Evolutionary conservation across 2,113 vertebrate genomes (phyloP).

Genomic region (Tetrax tetrax): DNA sequence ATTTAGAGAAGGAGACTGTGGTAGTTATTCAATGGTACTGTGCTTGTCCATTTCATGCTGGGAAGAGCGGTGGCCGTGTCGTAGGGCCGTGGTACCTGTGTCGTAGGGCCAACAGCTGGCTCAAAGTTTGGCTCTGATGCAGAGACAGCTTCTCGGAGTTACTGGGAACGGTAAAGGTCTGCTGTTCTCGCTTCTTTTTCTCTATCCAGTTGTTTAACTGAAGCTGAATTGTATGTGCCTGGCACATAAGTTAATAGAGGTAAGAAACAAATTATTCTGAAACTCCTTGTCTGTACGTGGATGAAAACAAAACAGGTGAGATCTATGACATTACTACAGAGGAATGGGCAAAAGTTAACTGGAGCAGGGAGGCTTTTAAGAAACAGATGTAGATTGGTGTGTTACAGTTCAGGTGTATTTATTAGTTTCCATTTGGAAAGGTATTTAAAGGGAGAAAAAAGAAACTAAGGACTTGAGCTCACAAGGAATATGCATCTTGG

Average conservation of each 20-base stretch:
- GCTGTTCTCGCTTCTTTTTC: not conserved
- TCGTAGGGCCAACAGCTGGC: not conserved
- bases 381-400: not conserved
- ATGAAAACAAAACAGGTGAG: rapidly evolving
- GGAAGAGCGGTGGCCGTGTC: not conserved
- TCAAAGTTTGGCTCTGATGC: not conserved
- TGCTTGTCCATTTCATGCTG: not conserved
- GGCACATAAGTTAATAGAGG: not conserved
- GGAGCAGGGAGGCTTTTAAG: not conserved
- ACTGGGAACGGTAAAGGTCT: not conserved
- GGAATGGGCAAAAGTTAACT: not conserved
- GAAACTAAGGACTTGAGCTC: not conserved
- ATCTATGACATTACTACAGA: not conserved
- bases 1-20: not conserved
- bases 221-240: not conserved
- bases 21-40: not conserved
- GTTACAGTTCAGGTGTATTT: not conserved
- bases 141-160: not conserved
- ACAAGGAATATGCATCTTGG: rapidly evolving
- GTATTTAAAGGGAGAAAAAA: not conserved
- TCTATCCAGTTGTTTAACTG: too few species aligned
- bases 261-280: not conserved
- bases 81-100: too few species aligned
- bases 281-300: not conserved
- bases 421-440: not conserved